Evolutionary conservation across 2,797 vertebrate genomes (phyloP).

Genomic region (Periophthalmus magnuspinnatus): DNA sequence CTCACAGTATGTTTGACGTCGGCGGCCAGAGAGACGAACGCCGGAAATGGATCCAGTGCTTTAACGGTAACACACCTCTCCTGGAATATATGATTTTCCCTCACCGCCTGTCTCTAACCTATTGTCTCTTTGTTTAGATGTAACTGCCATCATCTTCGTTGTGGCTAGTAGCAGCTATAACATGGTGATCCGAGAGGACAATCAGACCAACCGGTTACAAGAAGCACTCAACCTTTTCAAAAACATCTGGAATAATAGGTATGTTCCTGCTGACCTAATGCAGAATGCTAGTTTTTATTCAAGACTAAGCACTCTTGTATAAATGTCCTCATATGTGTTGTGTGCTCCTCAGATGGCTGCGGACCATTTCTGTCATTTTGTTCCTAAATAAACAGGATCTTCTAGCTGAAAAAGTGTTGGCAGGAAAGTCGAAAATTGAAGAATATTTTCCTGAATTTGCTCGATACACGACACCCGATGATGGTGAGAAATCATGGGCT

Average conservation of each 20-base stretch:
- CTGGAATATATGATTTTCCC: neutral
- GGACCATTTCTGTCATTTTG: constrained; percentile 99
- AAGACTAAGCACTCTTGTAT: neutral
- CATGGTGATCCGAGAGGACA: constrained; percentile 99
- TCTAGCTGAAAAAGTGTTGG: constrained; percentile 98
- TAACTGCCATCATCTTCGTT: constrained; percentile 99
- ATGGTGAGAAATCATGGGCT: constrained; percentile 77
- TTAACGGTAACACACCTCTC: constrained; percentile 84
- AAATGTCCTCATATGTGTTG: neutral
- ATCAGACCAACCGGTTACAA: constrained; percentile 98
- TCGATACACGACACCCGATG: constrained; percentile 98
- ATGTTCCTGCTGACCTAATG: neutral
- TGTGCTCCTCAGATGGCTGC: constrained; percentile 88
- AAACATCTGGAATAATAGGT: constrained; percentile 99
- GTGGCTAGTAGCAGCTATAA: constrained; percentile 99
- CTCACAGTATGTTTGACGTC: constrained; percentile 95
- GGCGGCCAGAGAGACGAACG: constrained; percentile 97
- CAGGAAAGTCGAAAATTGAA: constrained; percentile 98
- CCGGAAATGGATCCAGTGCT: constrained; percentile 99
- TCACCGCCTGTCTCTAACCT: neutral
- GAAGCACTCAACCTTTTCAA: constrained; percentile 99
- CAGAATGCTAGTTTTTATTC: neutral
- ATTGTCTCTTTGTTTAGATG: constrained; percentile 74
- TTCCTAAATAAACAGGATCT: constrained; percentile 99
- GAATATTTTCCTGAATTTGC: constrained; percentile 99